phyloP scores from a whole-genome alignment of 2,113 vertebrate species.

The Pomatorhinus ruficollis region DNA sequence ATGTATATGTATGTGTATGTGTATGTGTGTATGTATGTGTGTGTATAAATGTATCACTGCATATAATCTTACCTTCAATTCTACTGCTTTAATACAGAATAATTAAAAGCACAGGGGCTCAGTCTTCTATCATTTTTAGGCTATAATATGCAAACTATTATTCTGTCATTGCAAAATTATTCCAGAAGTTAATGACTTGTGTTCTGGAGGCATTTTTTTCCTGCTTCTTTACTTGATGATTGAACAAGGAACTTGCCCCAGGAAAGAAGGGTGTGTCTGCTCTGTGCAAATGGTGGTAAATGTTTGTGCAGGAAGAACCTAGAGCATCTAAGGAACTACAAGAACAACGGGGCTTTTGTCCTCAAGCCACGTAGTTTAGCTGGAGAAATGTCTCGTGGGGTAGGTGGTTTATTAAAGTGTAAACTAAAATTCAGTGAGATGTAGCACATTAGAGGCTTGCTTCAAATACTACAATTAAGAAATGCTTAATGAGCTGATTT shows the following conservation, averaged over 20 bases:
- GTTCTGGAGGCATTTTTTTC: background rate
- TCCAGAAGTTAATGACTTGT: background rate
- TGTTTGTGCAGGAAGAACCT: background rate
- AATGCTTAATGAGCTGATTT: background rate
- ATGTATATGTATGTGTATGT: no score
- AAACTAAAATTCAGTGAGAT: background rate
- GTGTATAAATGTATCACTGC: no score
- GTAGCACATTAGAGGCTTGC: background rate
- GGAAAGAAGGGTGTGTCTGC: background rate
- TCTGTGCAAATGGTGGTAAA: background rate
- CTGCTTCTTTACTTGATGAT: background rate
- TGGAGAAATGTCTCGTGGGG: background rate
- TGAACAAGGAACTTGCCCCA: background rate
- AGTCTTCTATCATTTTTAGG: background rate
- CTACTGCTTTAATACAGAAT: background rate
- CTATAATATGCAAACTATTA: background rate
- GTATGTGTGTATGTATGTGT: background rate
- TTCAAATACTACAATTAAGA: background rate
- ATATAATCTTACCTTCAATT: background rate
- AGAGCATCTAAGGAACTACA: background rate
- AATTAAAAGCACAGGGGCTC: background rate
- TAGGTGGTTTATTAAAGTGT: background rate
- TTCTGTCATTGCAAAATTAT: background rate
- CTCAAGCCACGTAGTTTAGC: background rate
- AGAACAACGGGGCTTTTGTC: background rate